Percentiles rank a stretch among this genome's conserved stretches.
Evolutionary conservation across 2,888 invertebrate genomes (phyloP).

Genomic region (Hybos culiciformis): DNA sequence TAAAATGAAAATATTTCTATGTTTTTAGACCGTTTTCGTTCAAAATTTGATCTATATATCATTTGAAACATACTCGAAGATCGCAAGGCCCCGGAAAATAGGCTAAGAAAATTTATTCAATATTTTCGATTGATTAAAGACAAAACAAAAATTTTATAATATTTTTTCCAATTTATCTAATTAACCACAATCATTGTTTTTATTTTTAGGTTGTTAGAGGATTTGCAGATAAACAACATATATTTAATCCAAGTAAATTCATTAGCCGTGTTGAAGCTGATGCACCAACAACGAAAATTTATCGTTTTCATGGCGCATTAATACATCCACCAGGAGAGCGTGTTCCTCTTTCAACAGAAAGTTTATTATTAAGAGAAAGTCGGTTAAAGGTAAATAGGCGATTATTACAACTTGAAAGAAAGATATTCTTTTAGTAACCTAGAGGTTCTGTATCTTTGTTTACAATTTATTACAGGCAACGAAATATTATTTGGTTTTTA

Average conservation of each 20-base stretch:
- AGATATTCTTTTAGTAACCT: too few relatives aligned
- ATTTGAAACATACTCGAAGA: too few relatives aligned
- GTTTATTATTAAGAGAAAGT: slow-evolving; percentile 85
- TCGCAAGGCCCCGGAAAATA: too few relatives aligned
- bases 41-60: too few relatives aligned
- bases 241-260: slow-evolving; percentile 69
- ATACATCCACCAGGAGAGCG: slow-evolving; percentile 64
- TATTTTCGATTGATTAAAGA: not conserved
- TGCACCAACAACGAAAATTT: slow-evolving; percentile 89
- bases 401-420: not conserved
- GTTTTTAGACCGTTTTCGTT: too few relatives aligned
- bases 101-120: not conserved
- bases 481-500: too few relatives aligned
- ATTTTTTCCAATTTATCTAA: not conserved
- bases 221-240: slow-evolving; percentile 44
- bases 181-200: too few relatives aligned
- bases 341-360: slow-evolving; percentile 75
- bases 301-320: slow-evolving; percentile 82
- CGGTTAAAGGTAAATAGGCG: slow-evolving; percentile 54
- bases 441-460: too few relatives aligned
- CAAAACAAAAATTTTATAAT: not conserved
- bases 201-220: slow-evolving; percentile 31
- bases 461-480: too few relatives aligned
- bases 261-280: slow-evolving; percentile 80
- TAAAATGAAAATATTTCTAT: too few relatives aligned